Conservation (phyloP, 1,140 invertebrate genomes). For the Stegodyphus dumicola region DNA sequence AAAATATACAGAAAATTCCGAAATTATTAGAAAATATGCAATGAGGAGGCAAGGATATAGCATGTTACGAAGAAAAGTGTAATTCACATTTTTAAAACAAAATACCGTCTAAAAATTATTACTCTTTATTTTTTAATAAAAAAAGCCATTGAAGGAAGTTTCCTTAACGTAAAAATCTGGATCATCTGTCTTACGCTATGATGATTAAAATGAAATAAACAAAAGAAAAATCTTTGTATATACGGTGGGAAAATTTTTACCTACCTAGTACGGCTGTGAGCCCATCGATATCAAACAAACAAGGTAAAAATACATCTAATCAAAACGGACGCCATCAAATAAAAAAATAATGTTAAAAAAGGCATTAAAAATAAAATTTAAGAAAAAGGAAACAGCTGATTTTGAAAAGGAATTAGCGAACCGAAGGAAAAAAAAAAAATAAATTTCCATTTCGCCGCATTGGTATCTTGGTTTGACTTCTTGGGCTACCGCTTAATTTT, state of each 20-base stretch:
- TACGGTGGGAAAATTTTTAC: background rate
- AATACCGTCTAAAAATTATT: too few species aligned
- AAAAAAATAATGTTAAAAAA: background rate
- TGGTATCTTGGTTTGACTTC: background rate
- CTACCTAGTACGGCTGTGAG: background rate
- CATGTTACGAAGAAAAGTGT: too few species aligned
- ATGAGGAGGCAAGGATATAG: too few species aligned
- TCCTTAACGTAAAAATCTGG: too few species aligned
- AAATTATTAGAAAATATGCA: too few species aligned
- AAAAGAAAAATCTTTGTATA: too few species aligned
- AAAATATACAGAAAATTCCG: too few species aligned
- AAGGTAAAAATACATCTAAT: background rate
- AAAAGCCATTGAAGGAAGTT: too few species aligned
- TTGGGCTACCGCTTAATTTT: background rate
- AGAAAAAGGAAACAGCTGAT: background rate
- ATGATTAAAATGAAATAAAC: too few species aligned
- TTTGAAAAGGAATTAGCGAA: constrained; percentile 1
- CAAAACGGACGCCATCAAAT: background rate
- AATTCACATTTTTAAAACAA: too few species aligned
- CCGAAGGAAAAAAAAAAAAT: background rate
- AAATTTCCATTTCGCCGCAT: background rate
- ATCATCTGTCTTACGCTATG: too few species aligned
- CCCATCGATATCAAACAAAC: background rate
- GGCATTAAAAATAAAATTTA: background rate
- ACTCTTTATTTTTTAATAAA: too few species aligned